A percentile compares a stretch with the other conserved stretches of the same genome.
Evolutionary conservation across 2,888 invertebrate species (phyloP).

Genomic region (Trissolcus japonicus): DNA sequence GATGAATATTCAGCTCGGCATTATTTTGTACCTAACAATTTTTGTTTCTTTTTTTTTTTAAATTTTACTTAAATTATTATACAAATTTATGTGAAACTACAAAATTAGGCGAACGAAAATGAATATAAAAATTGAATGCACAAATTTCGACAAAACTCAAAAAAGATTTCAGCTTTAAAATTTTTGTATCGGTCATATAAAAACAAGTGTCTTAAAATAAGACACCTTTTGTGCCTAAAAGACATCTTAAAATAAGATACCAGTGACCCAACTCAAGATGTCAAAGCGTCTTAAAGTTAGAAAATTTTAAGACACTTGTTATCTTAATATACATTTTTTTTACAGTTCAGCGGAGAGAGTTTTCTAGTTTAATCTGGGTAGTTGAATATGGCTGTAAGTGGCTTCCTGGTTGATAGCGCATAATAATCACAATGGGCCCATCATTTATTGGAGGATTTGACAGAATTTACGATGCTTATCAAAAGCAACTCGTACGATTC

Average conservation of each 20-base stretch:
- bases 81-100: too few relatives aligned
- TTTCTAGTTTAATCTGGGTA: conserved; percentile 37
- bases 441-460: conserved; percentile 53
- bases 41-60: conserved; percentile 1
- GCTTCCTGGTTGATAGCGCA: conserved; percentile 44
- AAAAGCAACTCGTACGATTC: conserved; percentile 42
- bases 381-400: conserved; percentile 14
- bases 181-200: too few relatives aligned
- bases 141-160: too few relatives aligned
- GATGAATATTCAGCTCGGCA: conserved; percentile 36
- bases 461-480: conserved; percentile 58
- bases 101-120: too few relatives aligned
- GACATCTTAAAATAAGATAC: too few relatives aligned
- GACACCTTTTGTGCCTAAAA: too few relatives aligned
- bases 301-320: too few relatives aligned
- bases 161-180: too few relatives aligned
- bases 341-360: neutral
- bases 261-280: too few relatives aligned
- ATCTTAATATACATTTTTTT: neutral
- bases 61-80: neutral
- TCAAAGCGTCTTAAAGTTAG: too few relatives aligned
- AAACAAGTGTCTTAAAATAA: too few relatives aligned
- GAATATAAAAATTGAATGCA: too few relatives aligned
- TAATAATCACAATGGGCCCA: conserved; percentile 51
- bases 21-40: neutral